Percentiles rank a stretch among this genome's conserved stretches.
These are phyloP conservation scores for Melanotaenia pygmaea DNA, from an alignment of 2,797 vertebrate species.

Conservation along the genomic window DNA sequence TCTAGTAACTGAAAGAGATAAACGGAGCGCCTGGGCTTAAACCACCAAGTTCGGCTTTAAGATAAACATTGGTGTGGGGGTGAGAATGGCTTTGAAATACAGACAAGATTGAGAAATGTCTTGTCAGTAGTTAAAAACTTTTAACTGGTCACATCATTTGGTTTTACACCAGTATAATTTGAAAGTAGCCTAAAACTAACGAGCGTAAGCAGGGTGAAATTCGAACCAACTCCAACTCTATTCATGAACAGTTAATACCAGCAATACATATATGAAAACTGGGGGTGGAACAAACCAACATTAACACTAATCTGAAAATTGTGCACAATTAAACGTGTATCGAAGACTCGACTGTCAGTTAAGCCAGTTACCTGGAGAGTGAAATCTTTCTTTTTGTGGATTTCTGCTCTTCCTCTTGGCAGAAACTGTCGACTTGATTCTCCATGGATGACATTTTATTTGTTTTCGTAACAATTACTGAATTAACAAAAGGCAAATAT, in stretches of 20 bases:
- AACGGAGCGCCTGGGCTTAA: too few relatives aligned
- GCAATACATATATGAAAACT: background rate
- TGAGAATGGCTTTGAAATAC: background rate
- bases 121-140: background rate
- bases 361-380: constrained; percentile 65
- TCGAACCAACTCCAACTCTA: background rate
- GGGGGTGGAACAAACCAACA: background rate
- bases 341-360: background rate
- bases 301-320: background rate
- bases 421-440: constrained; percentile 5
- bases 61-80: background rate
- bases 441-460: constrained; percentile 37
- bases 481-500: background rate
- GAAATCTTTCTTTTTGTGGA: constrained; percentile 79
- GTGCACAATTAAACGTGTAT: too few relatives aligned
- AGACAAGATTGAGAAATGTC: too few relatives aligned
- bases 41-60: background rate
- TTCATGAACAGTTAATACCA: background rate
- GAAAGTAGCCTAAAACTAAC: background rate
- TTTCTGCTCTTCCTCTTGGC: constrained; percentile 47
- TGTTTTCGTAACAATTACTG: background rate
- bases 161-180: too few relatives aligned
- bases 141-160: background rate
- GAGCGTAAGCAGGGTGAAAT: background rate
- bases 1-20: background rate